Evolutionary conservation across 2,888 invertebrate genomes (phyloP), one percentile per base, ranked within the genome.

Genomic region (Sphecodes monilicornis): DNA sequence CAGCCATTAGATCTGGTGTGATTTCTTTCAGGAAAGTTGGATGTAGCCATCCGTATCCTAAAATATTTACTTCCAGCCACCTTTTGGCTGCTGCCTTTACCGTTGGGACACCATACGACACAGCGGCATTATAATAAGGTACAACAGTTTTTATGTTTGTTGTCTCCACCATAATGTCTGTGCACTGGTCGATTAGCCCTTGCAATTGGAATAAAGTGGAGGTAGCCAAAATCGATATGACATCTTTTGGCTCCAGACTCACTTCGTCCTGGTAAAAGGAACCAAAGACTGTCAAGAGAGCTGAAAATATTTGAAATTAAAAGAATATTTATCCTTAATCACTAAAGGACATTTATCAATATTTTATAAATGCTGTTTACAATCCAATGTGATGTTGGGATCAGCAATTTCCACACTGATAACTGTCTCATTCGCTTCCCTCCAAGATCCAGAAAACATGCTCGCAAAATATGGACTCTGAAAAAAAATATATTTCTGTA

Each of bases 381-480:
- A 96, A 80, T 97, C 96, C 79, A 96, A 92, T 6, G 96, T 97
- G 82, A 97, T 97, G 85, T 96, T 96, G 22, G 97, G 96, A 95
- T 97, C 97, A 4, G 96, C 95, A 75, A 97, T 96, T 94, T 97
- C 96, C 76, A 97, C 97, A 78, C 95, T 95, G 60, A 98, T 96
- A 83, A 96, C 95, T 88, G 96, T 96, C 94, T 97, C 96, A 73
- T 96, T 95, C 0, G 97, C 95, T 94, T 98, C 97, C 90, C 96
- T 96, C 97, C 97, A 98, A 3, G 97, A 96, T 6, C 97, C 97
- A 90, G 96, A 97, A 94, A 97, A 97, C 97, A 98, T 97, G 91
- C 97, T 97, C 18, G 96, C 96, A 94, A 98, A 98, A 93, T 97
- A 97, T 0, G 97, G 97, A 92, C 97, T 97, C 96, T 96, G 94